Evolutionary conservation across 2,797 vertebrate genomes (phyloP).

Genomic region (Pogoniulus pusillus): DNA sequence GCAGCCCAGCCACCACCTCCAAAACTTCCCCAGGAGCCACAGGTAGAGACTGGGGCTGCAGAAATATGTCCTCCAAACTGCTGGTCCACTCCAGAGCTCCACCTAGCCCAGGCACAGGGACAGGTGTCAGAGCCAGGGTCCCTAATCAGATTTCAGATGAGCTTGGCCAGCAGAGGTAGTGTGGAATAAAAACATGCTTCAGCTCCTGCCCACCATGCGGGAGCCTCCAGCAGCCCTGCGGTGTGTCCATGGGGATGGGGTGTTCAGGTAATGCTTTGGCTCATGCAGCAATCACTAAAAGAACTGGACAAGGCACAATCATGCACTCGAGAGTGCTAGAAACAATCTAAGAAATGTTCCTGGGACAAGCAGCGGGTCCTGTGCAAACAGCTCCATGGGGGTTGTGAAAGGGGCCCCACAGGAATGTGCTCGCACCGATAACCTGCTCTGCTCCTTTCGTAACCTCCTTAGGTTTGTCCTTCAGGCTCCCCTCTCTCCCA

Average conservation of each 20-base stretch:
- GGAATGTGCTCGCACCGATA: constrained; percentile 44
- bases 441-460: background rate
- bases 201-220: rapidly evolving
- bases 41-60: background rate
- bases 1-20: background rate
- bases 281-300: background rate
- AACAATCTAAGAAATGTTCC: constrained; percentile 69
- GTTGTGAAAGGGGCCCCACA: background rate
- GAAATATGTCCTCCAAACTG: background rate
- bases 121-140: background rate
- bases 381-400: constrained; percentile 44
- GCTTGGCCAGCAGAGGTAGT: background rate
- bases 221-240: rapidly evolving
- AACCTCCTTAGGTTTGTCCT: background rate
- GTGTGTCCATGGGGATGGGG: background rate
- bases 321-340: constrained; percentile 33
- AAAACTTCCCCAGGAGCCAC: background rate
- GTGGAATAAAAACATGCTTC: background rate
- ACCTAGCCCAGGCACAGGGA: constrained; percentile 14
- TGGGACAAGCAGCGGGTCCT: background rate
- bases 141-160: background rate
- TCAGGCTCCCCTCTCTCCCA: background rate
- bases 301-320: constrained; percentile 9
- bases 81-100: background rate
- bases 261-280: background rate